Percentiles rank a stretch among this genome's conserved stretches.
These are phyloP conservation scores for Rapana venosa DNA, from an alignment of 2,888 invertebrate genomes.

Conservation along the genomic window DNA sequence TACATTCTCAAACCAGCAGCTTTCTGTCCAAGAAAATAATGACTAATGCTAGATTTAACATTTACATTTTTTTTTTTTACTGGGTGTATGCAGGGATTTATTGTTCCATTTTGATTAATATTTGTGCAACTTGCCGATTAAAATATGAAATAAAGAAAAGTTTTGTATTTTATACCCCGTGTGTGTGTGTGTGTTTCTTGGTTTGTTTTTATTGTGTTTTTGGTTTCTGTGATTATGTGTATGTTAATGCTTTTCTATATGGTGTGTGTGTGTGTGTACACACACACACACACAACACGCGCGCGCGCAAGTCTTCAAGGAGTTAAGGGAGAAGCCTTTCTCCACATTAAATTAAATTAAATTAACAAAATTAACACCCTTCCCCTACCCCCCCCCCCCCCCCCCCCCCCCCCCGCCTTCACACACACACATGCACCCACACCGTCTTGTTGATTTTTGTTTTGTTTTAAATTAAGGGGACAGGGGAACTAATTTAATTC, in stretches of 20 bases:
- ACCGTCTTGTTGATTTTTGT: no score
- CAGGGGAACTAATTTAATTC: no score
- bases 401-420: neutral
- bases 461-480: no score
- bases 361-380: no score
- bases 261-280: neutral
- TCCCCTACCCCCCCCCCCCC: neutral
- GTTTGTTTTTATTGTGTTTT: neutral
- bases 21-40: neutral
- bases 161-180: neutral
- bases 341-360: no score
- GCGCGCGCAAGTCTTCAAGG: no score
- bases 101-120: neutral
- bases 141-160: neutral
- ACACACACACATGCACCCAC: neutral
- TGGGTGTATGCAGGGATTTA: neutral
- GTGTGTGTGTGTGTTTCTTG: neutral
- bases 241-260: neutral
- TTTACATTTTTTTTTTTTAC: neutral
- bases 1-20: no score
- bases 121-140: constrained; percentile 24
- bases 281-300: no score
- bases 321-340: no score
- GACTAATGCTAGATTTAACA: neutral
- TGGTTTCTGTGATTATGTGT: neutral